phyloP scores from a whole-genome alignment of 1,140 invertebrate genomes.

The Leguminivora glycinivorella region DNA sequence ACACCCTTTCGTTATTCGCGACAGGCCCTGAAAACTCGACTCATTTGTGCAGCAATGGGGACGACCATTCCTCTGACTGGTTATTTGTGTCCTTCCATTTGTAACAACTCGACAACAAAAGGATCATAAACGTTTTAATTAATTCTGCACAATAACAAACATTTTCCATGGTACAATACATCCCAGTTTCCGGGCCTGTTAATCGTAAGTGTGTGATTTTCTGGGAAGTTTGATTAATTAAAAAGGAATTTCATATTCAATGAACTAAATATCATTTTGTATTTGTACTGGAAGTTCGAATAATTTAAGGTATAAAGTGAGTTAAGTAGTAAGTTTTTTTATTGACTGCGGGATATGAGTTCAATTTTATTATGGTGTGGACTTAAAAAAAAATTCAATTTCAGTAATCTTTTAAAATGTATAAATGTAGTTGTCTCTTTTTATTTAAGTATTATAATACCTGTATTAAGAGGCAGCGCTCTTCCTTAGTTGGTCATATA shows the following conservation, averaged over 20 bases:
- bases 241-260: background rate
- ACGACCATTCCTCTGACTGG: background rate
- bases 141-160: slow-evolving; percentile 23
- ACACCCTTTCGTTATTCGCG: background rate
- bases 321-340: no score
- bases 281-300: no score
- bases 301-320: no score
- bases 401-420: no score
- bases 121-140: slow-evolving; percentile 23
- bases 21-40: background rate
- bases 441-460: no score
- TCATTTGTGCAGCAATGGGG: background rate
- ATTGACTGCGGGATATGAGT: no score
- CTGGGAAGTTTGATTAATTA: background rate
- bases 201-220: slow-evolving; percentile 2
- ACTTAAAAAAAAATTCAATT: no score
- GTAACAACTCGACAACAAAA: slow-evolving; percentile 13
- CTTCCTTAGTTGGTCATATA: no score
- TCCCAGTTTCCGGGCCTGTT: slow-evolving; percentile 11
- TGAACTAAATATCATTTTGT: background rate
- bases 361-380: no score
- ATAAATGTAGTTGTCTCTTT: no score
- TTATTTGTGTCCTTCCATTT: slow-evolving; percentile 14
- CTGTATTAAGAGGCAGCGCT: no score
- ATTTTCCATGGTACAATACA: slow-evolving; percentile 6